Evolutionary conservation across 2,888 invertebrate species (phyloP).

Genomic region (Drosophila yooni): DNA sequence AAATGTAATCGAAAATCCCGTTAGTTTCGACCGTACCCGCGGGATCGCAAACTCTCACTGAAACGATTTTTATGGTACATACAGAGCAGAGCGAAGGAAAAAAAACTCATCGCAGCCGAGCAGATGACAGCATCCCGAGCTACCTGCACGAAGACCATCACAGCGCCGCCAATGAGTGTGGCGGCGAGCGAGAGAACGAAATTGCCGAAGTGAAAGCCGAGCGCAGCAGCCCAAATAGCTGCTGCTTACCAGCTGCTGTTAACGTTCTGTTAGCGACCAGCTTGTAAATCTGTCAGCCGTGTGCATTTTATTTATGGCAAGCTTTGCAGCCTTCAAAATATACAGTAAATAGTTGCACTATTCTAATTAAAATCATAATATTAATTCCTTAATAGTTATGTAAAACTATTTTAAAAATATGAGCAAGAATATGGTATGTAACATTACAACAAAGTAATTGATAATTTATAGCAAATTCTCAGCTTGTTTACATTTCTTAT

Average conservation of each 20-base stretch:
- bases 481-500: constrained; percentile 66
- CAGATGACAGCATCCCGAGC: constrained; percentile 63
- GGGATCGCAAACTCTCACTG: constrained; percentile 85
- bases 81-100: constrained; percentile 62
- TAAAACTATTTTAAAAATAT: background rate
- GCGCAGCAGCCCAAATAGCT: constrained; percentile 45
- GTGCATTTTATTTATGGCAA: constrained; percentile 43
- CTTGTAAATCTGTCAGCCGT: constrained; percentile 24
- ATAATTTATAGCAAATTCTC: constrained; percentile 60
- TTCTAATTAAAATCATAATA: accelerated
- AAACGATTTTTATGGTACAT: constrained; percentile 84
- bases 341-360: too few relatives aligned
- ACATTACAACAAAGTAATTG: background rate
- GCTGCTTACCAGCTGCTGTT: constrained; percentile 41
- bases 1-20: constrained; percentile 63
- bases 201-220: constrained; percentile 44
- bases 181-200: constrained; percentile 49
- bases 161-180: constrained; percentile 52
- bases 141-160: constrained; percentile 19
- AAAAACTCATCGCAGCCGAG: constrained; percentile 32
- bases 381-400: background rate
- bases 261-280: constrained; percentile 10
- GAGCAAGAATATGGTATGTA: background rate
- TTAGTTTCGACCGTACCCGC: constrained; percentile 85
- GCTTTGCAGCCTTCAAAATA: constrained; percentile 16